A percentile compares a stretch with the other conserved stretches of the same genome.
Evolutionary conservation across 2,888 invertebrate genomes (phyloP).

Genomic region (Zele albiditarsus): DNA sequence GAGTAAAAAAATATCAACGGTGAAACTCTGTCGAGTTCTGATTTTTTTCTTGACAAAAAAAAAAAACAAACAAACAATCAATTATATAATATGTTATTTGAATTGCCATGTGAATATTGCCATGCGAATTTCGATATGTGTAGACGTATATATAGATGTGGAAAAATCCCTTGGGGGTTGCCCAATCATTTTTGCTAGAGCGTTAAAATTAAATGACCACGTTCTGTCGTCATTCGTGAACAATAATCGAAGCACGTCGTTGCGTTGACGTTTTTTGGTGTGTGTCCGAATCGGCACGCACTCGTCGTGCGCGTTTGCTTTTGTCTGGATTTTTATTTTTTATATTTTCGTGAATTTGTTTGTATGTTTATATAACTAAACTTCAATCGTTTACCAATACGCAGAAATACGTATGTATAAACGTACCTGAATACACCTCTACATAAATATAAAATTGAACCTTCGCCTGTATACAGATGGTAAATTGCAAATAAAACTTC

Average conservation of each 20-base stretch:
- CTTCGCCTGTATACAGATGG: slow-evolving; percentile 17
- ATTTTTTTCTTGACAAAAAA: background rate
- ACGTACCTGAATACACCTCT: background rate
- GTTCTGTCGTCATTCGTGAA: slow-evolving; percentile 35
- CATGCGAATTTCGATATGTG: background rate
- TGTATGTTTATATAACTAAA: background rate
- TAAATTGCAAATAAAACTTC: slow-evolving; percentile 57
- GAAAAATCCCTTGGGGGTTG: slow-evolving; percentile 7
- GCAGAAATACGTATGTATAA: background rate
- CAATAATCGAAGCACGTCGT: slow-evolving; percentile 59
- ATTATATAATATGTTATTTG: background rate
- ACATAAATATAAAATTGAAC: background rate
- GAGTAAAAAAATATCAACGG: background rate
- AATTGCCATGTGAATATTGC: background rate
- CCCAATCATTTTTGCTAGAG: slow-evolving; percentile 50
- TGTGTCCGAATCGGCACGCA: background rate
- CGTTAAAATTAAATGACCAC: slow-evolving; percentile 57
- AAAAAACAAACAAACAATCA: background rate
- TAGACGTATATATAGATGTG: background rate
- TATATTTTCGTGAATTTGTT: background rate
- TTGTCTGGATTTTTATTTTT: background rate
- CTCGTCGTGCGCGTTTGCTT: slow-evolving; percentile 16
- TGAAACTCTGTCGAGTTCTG: too few species aligned
- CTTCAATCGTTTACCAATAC: background rate
- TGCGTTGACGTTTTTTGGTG: slow-evolving; percentile 15